A percentile compares a stretch with the other conserved stretches of the same genome.
These are phyloP conservation scores for Perizoma flavofasciatum DNA, from an alignment of 2,888 invertebrate genomes.

Conservation along the genomic window DNA sequence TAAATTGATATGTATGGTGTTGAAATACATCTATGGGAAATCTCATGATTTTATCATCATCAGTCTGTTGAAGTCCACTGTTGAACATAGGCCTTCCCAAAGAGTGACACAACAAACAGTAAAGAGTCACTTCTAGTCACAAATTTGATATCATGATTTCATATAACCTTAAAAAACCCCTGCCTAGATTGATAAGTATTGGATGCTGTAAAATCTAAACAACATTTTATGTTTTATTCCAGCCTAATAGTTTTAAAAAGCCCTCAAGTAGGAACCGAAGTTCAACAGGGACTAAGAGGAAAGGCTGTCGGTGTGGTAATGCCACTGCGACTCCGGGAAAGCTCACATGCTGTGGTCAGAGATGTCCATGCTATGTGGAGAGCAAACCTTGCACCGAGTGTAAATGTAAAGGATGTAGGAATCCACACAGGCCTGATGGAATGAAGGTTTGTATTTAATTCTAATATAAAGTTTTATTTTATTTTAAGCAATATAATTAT, in stretches of 20 bases:
- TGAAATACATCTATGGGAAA: no score
- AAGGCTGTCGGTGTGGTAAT: constrained; percentile 95
- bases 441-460: constrained; percentile 86
- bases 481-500: no score
- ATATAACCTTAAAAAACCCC: no score
- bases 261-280: constrained; percentile 74
- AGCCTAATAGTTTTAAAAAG: constrained; percentile 77
- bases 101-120: no score
- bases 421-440: constrained; percentile 93
- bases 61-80: no score
- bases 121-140: no score
- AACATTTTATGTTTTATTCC: constrained; percentile 45
- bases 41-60: no score
- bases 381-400: constrained; percentile 95
- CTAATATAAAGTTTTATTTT: neutral
- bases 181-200: no score
- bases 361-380: constrained; percentile 97
- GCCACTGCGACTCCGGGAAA: constrained; percentile 95
- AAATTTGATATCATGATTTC: no score
- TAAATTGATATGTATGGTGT: no score
- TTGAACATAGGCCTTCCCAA: no score
- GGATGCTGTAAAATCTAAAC: neutral
- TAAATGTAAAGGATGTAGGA: constrained; percentile 95
- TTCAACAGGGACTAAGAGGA: constrained; percentile 81
- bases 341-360: constrained; percentile 95